Evolutionary conservation across 1,140 invertebrate genomes (phyloP).

Genomic region (Macrostomum lignano): DNA sequence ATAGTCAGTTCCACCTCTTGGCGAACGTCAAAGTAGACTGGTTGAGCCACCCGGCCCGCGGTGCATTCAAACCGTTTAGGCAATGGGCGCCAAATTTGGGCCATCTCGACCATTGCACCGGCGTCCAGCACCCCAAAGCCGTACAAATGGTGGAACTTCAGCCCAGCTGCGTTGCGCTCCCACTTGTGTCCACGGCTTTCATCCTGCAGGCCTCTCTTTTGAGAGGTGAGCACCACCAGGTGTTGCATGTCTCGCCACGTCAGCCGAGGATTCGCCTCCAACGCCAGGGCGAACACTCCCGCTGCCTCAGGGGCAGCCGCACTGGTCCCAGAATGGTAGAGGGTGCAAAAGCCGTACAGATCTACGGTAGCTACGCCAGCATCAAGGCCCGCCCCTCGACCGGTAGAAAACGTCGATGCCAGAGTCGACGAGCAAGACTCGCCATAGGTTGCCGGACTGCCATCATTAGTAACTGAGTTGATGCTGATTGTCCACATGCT

Average conservation of each 20-base stretch:
- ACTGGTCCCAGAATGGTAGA: constrained; percentile 91
- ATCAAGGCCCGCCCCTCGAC: constrained; percentile 69
- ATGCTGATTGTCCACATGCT: too few relatives aligned
- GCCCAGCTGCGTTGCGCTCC: constrained; percentile 89
- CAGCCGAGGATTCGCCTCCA: constrained; percentile 65
- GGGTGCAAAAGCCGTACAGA: constrained; percentile 94
- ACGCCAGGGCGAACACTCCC: constrained; percentile 75
- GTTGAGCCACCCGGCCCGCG: too few relatives aligned
- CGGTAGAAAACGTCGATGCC: constrained; percentile 34
- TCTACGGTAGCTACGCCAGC: constrained; percentile 95
- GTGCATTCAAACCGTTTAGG: too few relatives aligned
- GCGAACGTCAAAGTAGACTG: too few relatives aligned
- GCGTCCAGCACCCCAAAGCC: too few relatives aligned
- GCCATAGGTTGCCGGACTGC: neutral
- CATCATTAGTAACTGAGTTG: too few relatives aligned
- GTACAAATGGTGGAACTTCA: constrained; percentile 96
- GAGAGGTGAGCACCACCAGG: constrained; percentile 78
- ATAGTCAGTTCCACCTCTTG: too few relatives aligned
- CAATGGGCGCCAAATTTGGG: too few relatives aligned
- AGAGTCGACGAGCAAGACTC: neutral
- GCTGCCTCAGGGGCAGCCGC: constrained; percentile 94
- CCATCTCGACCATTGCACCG: too few relatives aligned
- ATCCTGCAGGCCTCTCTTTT: constrained; percentile 85
- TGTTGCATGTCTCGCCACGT: constrained; percentile 84
- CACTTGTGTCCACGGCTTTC: constrained; percentile 64